Base-by-base conservation (phyloP, 2,797 vertebrate genomes). In the Peromyscus eremicus region DNA sequence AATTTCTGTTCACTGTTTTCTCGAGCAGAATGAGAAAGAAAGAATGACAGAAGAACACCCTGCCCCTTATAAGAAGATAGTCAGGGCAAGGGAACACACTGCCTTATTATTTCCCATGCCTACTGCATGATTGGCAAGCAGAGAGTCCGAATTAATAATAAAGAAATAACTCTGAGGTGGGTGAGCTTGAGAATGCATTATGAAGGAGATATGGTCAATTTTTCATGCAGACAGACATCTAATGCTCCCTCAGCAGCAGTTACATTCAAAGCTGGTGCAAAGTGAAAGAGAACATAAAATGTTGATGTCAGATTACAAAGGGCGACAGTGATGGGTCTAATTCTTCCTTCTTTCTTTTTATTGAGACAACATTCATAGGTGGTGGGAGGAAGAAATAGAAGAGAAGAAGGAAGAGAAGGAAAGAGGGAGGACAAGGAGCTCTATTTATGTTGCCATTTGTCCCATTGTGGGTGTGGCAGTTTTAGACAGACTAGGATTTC, bases 111-210 rank as follows among this genome's bases (percentile, higher is more conserved):
- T 73, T 96, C 70, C 89, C 79, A 86, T 55, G 87, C 52, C 86
- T 62, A 19, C 32, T 6, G n/a, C 27, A 29, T 95, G 95, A 34
- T 4, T 52, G 82, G 94, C 89, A 95, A 92, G 70, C 40, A 91
- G 96, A 98, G 92, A 86, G 89, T 97, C 82, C 2, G 34, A 86
- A 95, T 96, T 94, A 96, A 64, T 93, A 97, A 97, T 94, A 84
- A 95, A 73, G 93, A 95, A 93, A 91, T 77, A 89, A 82, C 8
- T 49, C 71, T 37, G 64, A 75, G 40, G 87, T 79, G 84, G 84
- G 66, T 76, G 92, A 71, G 46, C 93, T 75, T 73, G 75, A 89
- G 94, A 76, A 96, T 70, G 55, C n/a, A 87, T 94, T 95, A 77
- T 71, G 82, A 80, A 97, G 79, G 75, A 91, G 82, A 92, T 68